Conservation (phyloP, 2,888 invertebrate genomes). For the Tipula vernalis region DNA sequence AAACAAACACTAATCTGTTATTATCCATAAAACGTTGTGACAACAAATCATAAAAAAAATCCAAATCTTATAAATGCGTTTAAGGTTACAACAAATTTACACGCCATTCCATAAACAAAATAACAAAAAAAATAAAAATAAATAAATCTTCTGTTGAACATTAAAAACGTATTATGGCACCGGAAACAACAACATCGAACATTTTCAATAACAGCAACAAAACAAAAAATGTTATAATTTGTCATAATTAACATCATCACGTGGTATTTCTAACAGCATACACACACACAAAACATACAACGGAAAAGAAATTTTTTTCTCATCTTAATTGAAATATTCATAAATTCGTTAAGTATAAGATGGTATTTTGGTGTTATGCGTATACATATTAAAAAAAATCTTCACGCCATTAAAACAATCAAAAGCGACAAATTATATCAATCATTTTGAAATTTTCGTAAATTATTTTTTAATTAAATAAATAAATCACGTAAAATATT, state of each 20-base stretch:
- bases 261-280: background rate
- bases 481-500: background rate
- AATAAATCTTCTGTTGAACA: background rate
- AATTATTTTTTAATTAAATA: constrained; percentile 4
- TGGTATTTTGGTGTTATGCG: background rate
- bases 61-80: background rate
- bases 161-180: background rate
- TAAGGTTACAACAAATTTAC: background rate
- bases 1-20: background rate
- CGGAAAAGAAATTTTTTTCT: background rate
- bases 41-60: background rate
- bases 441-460: background rate
- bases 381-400: background rate
- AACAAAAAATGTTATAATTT: background rate
- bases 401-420: background rate
- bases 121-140: background rate
- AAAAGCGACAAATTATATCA: background rate
- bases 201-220: background rate
- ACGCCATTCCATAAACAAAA: background rate
- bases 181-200: constrained; percentile 4
- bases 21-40: background rate
- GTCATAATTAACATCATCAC: constrained; percentile 4
- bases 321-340: background rate
- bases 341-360: background rate
- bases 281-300: background rate